Base-by-base conservation (phyloP, 2,888 invertebrate genomes). In the Altica lythri region DNA sequence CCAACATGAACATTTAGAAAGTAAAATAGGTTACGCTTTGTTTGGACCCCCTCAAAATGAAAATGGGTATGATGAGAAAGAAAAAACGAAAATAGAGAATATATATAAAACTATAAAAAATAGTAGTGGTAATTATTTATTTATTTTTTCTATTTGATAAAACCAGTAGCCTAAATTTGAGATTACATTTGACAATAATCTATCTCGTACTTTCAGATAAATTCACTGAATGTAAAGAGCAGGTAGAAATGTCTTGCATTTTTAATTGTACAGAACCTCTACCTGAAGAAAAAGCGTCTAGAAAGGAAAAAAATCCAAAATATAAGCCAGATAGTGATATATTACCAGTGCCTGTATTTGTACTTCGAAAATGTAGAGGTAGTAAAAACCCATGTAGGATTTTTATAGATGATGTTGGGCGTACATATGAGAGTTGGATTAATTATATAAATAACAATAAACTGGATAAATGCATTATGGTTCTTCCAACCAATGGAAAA, bases 11-110 rank as follows among this genome's bases (percentile, higher is more conserved):
- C 74, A 77, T 59, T 71, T 84, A 38, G 71, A 80, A 34, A 75
- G 79, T 62, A 83, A 83, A 72, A 77, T 83, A 54, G 81, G 79
- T 17, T 83, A 78, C 73, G 81, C 81, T 8, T 69, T 82, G 43
- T 81, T 75, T 71, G 83, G 83, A 2, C 75, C 70, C 46, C 57
- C 57, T 32, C 80, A 78, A 68, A 75, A 76, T 12, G 80, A 80
- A 8, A 30, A 2, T 12, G 32, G 32, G 14, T 72, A 75, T 55
- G 59, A 64, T 14, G 25, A 63, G 18, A 68, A 71, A 49, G 62
- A 68, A 32, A 57, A 62, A 9, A 64, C 65, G 50, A 55, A 60
- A 45, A 68, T 72, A 5, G 60, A 69, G 1, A 49, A 47, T 13
- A 38, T 73, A 5, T 73, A 60, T 49, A 44, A 69, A 37, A 53